A percentile compares a stretch with the other conserved stretches of the same genome.
These are phyloP conservation scores for Grapholita molesta DNA, from an alignment of 1,140 invertebrate genomes.

Conservation along the genomic window DNA sequence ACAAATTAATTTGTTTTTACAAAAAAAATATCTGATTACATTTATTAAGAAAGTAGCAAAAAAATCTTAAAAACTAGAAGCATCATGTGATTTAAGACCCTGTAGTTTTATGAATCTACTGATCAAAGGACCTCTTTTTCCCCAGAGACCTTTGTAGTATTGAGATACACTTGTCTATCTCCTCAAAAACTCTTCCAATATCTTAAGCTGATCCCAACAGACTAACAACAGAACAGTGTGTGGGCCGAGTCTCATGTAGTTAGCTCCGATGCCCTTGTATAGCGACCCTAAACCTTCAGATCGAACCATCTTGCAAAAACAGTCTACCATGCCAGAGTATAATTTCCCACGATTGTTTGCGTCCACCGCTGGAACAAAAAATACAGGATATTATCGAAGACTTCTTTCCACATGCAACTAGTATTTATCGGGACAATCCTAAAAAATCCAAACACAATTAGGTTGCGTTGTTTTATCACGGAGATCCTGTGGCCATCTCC, in stretches of 20 bases:
- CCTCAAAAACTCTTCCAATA: constrained; percentile 59
- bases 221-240: constrained; percentile 91
- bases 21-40: no score
- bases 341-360: constrained; percentile 82
- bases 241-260: constrained; percentile 90
- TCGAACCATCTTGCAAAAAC: constrained; percentile 85
- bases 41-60: no score
- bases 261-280: constrained; percentile 92
- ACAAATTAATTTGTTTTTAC: no score
- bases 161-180: constrained; percentile 24
- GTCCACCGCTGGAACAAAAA: constrained; percentile 84
- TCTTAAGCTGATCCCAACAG: constrained; percentile 90
- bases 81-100: neutral
- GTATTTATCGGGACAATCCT: no score
- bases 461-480: no score
- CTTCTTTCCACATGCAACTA: no score
- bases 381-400: no score
- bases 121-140: no score
- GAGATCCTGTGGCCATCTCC: no score
- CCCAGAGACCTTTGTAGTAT: no score
- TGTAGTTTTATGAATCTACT: no score
- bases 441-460: no score
- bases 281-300: constrained; percentile 88
- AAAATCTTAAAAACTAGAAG: neutral
- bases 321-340: constrained; percentile 89